These are phyloP conservation scores for Dolichomitus sp. DNA, from an alignment of 2,888 invertebrate genomes.

Conservation along the genomic window DNA sequence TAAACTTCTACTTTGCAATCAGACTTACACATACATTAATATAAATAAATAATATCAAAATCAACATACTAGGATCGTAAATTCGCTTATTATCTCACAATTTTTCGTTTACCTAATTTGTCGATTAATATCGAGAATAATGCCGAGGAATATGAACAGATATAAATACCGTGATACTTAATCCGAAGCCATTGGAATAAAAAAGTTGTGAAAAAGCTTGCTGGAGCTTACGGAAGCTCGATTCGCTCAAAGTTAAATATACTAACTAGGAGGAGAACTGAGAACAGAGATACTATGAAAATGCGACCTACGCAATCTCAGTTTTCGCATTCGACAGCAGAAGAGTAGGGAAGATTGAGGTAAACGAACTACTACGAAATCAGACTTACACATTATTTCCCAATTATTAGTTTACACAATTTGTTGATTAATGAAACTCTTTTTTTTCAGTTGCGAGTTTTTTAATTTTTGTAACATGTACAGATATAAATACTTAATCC, in stretches of 20 bases:
- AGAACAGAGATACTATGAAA: not conserved
- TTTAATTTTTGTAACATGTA: not conserved
- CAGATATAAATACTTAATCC: conserved; percentile 7
- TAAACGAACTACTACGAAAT: no score
- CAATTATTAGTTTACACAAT: not conserved
- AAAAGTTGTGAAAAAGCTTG: not conserved
- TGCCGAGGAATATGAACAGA: not conserved
- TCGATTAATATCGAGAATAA: not conserved
- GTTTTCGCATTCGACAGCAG: not conserved
- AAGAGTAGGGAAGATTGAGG: no score
- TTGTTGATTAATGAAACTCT: not conserved
- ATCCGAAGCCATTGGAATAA: not conserved
- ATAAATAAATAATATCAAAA: no score
- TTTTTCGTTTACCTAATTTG: not conserved
- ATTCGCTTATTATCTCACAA: no score
- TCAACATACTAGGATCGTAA: no score
- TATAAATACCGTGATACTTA: not conserved
- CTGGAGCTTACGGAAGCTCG: not conserved
- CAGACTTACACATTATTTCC: no score
- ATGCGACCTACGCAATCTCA: no score
- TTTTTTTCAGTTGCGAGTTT: not conserved
- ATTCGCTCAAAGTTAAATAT: conserved; percentile 24
- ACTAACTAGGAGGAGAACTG: conserved; percentile 6
- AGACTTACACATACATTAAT: not conserved
- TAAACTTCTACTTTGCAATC: not conserved